phyloP scores from a whole-genome alignment of 2,113 vertebrate species.

The Rhodinocichla rosea region DNA sequence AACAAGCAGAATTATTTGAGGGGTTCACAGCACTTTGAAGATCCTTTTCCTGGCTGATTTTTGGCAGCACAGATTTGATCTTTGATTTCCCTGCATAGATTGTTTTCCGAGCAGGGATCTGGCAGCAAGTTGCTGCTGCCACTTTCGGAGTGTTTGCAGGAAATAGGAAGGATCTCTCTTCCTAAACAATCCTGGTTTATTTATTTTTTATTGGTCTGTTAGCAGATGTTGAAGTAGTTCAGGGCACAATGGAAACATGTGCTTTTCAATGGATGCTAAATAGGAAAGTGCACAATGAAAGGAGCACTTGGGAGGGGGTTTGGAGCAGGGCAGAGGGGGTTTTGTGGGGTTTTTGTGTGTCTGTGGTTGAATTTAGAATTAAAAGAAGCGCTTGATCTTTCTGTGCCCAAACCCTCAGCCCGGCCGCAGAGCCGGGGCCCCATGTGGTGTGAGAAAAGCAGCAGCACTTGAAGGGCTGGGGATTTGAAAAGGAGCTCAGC shows the following conservation, averaged over 20 bases:
- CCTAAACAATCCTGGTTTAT: constrained; percentile 66
- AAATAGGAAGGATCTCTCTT: constrained; percentile 56
- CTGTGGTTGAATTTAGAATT: constrained; percentile 53
- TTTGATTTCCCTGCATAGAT: background rate
- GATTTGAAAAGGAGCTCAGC: constrained; percentile 59
- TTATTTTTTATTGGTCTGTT: constrained; percentile 71
- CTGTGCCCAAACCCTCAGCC: constrained; percentile 62
- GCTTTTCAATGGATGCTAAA: constrained; percentile 45
- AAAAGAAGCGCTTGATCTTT: constrained; percentile 64
- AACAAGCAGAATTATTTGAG: background rate
- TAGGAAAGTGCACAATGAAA: background rate
- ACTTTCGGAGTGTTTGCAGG: constrained; percentile 15
- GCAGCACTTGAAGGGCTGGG: constrained; percentile 58
- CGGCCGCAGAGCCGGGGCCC: constrained; percentile 56
- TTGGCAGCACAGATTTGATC: background rate
- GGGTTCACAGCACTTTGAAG: background rate
- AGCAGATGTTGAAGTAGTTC: constrained; percentile 71
- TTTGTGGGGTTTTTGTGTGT: background rate
- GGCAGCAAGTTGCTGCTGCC: constrained; percentile 43
- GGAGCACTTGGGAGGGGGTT: background rate
- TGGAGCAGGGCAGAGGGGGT: background rate
- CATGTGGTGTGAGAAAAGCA: constrained; percentile 77
- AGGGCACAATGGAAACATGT: constrained; percentile 43
- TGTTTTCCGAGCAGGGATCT: background rate
- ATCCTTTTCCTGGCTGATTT: background rate